Conservation (phyloP, 2,113 vertebrate species). For the Astur gentilis region DNA sequence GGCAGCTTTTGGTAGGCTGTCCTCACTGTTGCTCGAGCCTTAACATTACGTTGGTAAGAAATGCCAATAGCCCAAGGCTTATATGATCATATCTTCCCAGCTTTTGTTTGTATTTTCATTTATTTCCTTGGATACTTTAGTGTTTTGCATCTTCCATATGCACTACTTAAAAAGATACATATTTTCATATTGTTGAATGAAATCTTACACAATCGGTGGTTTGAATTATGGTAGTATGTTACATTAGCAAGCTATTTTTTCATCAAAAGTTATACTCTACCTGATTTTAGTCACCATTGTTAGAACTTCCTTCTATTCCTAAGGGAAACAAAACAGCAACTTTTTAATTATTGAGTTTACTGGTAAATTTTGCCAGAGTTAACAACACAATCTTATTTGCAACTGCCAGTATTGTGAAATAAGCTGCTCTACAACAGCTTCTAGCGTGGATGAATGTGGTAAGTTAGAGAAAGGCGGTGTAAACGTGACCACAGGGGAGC, state of each 20-base stretch:
- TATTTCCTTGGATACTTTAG: neutral
- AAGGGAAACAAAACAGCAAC: neutral
- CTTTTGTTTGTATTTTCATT: neutral
- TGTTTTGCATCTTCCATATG: neutral
- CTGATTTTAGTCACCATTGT: neutral
- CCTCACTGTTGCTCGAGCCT: neutral
- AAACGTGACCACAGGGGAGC: neutral
- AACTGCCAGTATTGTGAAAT: neutral
- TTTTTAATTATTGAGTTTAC: neutral
- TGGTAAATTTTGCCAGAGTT: neutral
- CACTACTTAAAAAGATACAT: neutral
- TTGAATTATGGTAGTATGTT: neutral
- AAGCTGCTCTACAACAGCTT: neutral
- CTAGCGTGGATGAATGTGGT: neutral
- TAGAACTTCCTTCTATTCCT: neutral
- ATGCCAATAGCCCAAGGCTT: neutral
- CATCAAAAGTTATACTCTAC: neutral
- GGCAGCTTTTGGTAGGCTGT: neutral
- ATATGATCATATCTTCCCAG: neutral
- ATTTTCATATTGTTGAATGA: neutral
- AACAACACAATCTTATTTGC: neutral
- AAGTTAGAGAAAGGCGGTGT: neutral
- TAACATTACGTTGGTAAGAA: accelerated
- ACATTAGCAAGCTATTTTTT: neutral
- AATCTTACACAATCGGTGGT: neutral